Base-by-base conservation (phyloP, 2,797 vertebrate species). In the Neosilurus mollespiculum region DNA sequence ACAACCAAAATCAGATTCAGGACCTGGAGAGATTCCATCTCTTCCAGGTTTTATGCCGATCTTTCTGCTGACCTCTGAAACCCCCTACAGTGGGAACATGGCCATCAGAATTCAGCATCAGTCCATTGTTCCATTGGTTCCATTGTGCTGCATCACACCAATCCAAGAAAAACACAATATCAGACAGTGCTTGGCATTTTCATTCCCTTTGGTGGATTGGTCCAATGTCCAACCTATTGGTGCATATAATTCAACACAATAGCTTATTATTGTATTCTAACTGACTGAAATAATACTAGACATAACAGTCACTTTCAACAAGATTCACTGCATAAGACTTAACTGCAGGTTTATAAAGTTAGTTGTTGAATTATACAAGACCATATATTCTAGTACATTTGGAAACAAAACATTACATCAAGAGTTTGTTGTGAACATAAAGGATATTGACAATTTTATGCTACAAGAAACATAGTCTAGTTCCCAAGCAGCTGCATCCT, bases 401-500 rank as follows among this genome's bases (percentile, higher is more conserved):
- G 2, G 4, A 34, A 34, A 12, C 16, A 2, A 30, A 34, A 34
- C 16, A 6, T 58, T 12, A 56, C 18, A 34, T 58, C 53, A 75
- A 75, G 54, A 58, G 18, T 58, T 75, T 34, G 6, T 58, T 20
- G 53, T 56, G 72, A 12, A 56, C 9, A 18, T 75, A 56, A 56
- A 34, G 5, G 51, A 22, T 58, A 75, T 34, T 22, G 54, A 58
- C 54, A 75, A 34, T 12, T 2, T 10, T 75, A 16, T 53, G 43
- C 4, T 14, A 8, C n/a, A 43, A 58, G 64, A 78, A 67, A 67
- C 30, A 69, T 22, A 2, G 26, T 70, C 64, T 58, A 15, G 54
- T n/a, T 59, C 22, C 67, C 37, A 56, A 34, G 82, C 51, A 73
- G 34, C 58, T 78, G 67, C 62, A 43, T 75, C 62, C 62, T 69